These are phyloP conservation scores for Phrynocephalus forsythii DNA, from an alignment of 2,797 vertebrate genomes.

Conservation along the genomic window DNA sequence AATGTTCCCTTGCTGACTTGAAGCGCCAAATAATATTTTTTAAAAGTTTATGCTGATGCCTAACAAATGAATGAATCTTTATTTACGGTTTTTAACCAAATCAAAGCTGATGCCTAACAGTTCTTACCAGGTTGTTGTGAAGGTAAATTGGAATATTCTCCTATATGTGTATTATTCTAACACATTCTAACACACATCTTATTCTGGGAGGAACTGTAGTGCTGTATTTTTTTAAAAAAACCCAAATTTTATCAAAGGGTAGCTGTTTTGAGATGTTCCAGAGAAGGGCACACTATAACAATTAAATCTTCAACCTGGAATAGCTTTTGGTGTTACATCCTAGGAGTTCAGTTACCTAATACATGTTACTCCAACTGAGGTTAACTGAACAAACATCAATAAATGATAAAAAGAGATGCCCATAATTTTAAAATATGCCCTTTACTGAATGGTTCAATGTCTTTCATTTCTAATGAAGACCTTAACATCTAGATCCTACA, in stretches of 20 bases:
- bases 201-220: not conserved
- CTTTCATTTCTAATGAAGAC: not conserved
- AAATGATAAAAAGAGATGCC: not conserved
- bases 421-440: not conserved
- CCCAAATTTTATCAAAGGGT: not conserved
- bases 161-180: not conserved
- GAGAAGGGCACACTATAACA: not conserved
- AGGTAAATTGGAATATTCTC: not conserved
- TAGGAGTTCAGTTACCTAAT: not conserved
- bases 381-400: not conserved
- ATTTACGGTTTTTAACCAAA: too few species aligned
- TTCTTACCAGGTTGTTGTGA: not conserved
- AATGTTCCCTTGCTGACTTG: not conserved
- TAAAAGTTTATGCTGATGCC: too few species aligned
- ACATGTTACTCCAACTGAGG: not conserved
- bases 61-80: too few species aligned
- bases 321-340: not conserved
- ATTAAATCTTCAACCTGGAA: not conserved
- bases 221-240: not conserved
- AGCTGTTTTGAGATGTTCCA: not conserved
- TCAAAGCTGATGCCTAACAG: too few species aligned
- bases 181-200: not conserved
- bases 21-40: too few species aligned
- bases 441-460: not conserved
- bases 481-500: not conserved